phyloP scores from a whole-genome alignment of 2,797 vertebrate species.

The Muscicapa comitata region DNA sequence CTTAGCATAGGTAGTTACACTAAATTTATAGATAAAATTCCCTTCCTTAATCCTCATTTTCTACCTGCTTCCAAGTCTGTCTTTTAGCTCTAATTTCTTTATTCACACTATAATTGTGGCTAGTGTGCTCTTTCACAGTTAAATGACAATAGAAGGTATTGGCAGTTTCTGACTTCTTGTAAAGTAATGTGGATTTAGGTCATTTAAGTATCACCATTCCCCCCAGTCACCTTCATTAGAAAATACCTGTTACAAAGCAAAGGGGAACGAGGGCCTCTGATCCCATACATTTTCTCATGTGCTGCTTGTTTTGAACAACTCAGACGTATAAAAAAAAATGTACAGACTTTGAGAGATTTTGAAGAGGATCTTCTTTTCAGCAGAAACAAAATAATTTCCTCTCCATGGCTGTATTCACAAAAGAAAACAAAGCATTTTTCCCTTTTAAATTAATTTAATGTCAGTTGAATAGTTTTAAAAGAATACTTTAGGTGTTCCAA shows the following conservation, averaged over 20 bases:
- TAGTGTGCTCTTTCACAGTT: background rate
- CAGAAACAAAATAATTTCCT: background rate
- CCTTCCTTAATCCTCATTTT: background rate
- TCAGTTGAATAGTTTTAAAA: background rate
- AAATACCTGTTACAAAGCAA: background rate
- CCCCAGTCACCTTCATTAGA: background rate
- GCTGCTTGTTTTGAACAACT: background rate
- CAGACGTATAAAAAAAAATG: background rate
- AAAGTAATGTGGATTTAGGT: background rate
- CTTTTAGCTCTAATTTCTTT: background rate
- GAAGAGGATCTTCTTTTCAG: background rate
- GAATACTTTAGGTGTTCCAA: background rate
- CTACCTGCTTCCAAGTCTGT: background rate
- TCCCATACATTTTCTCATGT: background rate
- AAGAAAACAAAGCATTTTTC: background rate
- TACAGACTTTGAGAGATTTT: background rate
- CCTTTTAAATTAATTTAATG: background rate
- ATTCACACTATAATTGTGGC: background rate
- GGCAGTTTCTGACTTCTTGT: background rate
- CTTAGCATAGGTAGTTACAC: background rate
- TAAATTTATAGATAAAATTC: background rate
- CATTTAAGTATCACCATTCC: background rate
- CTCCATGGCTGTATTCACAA: background rate
- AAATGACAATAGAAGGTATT: background rate
- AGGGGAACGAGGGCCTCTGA: background rate